phyloP scores from a whole-genome alignment of 2,113 vertebrate genomes.

The Ascaphus truei region DNA sequence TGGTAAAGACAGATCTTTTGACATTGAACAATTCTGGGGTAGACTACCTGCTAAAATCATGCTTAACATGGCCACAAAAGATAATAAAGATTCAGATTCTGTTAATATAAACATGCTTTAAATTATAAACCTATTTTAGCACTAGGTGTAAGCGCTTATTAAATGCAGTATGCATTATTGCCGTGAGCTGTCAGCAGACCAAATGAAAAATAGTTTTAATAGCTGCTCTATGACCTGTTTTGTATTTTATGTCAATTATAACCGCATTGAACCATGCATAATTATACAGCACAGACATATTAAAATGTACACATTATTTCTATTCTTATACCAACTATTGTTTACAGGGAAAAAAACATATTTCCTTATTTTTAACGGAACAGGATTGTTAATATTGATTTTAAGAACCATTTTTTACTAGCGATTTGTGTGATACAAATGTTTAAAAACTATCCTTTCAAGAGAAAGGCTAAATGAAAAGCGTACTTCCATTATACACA shows the following conservation, averaged over 20 bases:
- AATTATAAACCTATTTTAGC: conserved; percentile 61
- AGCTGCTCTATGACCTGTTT: conserved; percentile 94
- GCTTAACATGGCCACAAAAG: conserved; percentile 54
- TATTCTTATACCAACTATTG: conserved; percentile 77
- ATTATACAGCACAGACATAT: conserved; percentile 94
- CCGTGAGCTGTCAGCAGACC: conserved; percentile 92
- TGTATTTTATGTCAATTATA: conserved; percentile 99
- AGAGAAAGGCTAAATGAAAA: no score
- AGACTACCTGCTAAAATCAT: conserved; percentile 40
- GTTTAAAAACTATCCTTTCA: no score
- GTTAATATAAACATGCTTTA: conserved; percentile 55
- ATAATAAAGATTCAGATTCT: conserved; percentile 68
- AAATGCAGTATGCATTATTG: conserved; percentile 76
- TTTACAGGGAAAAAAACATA: no score
- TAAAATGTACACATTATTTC: conserved; percentile 97
- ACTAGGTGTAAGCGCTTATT: conserved; percentile 72
- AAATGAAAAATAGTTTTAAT: conserved; percentile 99
- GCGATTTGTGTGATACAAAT: no score
- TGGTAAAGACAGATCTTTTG: neutral
- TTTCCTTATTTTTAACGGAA: no score
- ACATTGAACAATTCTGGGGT: neutral
- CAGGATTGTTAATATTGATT: no score
- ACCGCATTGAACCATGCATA: conserved; percentile 97
- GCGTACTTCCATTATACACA: no score
- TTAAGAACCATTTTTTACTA: no score